phyloP scores from a whole-genome alignment of 2,113 vertebrate genomes.

The Thamnophis sirtalis region DNA sequence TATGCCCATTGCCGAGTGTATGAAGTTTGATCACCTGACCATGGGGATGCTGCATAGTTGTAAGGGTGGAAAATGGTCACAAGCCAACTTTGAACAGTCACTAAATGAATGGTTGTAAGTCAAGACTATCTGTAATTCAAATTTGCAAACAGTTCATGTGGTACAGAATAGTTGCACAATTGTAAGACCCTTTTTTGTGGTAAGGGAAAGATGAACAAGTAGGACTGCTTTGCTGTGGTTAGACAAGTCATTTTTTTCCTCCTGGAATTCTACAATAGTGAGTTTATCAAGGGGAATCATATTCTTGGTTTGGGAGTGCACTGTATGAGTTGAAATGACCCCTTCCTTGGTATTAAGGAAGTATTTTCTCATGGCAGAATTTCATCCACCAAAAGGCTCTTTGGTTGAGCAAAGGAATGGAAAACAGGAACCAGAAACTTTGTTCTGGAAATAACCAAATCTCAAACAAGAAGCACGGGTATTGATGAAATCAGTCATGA shows the following conservation, averaged over 20 bases:
- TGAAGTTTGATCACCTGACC: neutral
- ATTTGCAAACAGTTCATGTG: neutral
- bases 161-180: neutral
- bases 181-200: neutral
- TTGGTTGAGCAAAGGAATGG: neutral
- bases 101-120: neutral
- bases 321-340: neutral
- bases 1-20: neutral
- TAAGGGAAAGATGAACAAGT: neutral
- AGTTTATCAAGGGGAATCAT: neutral
- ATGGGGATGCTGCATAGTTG: neutral
- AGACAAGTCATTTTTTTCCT: neutral
- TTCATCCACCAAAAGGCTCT: neutral
- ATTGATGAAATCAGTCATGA: slow-evolving; percentile 9
- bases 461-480: neutral
- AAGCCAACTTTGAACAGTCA: neutral
- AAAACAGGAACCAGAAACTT: slow-evolving; percentile 12
- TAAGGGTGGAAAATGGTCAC: neutral
- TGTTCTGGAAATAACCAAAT: neutral
- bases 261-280: neutral
- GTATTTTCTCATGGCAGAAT: neutral
- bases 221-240: no score
- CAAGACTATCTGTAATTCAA: neutral
- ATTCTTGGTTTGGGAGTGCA: neutral
- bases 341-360: neutral